Evolutionary conservation across 2,797 vertebrate genomes (phyloP).

Genomic region (Melanotaenia trifasciata): DNA sequence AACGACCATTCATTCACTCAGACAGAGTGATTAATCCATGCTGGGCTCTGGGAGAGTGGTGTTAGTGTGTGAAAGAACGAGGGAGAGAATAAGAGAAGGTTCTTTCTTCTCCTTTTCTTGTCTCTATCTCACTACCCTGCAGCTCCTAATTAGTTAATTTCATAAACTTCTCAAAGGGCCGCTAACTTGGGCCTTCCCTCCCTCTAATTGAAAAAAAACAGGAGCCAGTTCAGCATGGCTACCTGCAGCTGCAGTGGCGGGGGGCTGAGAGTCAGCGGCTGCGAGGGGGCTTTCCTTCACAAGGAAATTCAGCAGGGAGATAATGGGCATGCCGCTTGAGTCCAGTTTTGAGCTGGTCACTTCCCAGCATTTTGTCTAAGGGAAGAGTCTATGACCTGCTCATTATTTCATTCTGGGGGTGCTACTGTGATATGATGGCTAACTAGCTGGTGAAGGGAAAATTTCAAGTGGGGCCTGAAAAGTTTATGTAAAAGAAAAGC

Average conservation of each 20-base stretch:
- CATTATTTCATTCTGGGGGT: conserved; percentile 53
- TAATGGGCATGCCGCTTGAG: conserved; percentile 47
- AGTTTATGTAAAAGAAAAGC: not conserved
- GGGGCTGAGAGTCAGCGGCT: conserved; percentile 27
- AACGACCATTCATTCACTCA: conserved; percentile 80
- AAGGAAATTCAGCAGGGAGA: conserved; percentile 41
- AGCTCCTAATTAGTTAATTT: conserved; percentile 84
- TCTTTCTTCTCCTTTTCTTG: conserved; percentile 63
- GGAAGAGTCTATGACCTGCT: conserved; percentile 56
- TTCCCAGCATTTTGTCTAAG: conserved; percentile 66
- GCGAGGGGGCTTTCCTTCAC: conserved; percentile 45
- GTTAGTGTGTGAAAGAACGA: conserved; percentile 47
- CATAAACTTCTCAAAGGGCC: conserved; percentile 76
- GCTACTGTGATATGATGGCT: conserved; percentile 48
- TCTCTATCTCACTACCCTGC: conserved; percentile 64
- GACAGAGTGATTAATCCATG: conserved; percentile 84
- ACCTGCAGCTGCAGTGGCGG: conserved; percentile 61
- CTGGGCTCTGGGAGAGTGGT: conserved; percentile 69
- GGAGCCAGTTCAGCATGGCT: conserved; percentile 47
- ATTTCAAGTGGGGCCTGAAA: conserved; percentile 3
- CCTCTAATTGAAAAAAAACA: conserved; percentile 19
- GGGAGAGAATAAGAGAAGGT: conserved; percentile 52
- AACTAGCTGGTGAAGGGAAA: conserved; percentile 29
- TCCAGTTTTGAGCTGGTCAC: conserved; percentile 59
- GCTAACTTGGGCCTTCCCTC: conserved; percentile 45